Evolutionary conservation across 92 coral and sea anemone species (phyloP), one percentile per base, ranked within the genome.

Genomic region (Parazoanthus swiftii): DNA sequence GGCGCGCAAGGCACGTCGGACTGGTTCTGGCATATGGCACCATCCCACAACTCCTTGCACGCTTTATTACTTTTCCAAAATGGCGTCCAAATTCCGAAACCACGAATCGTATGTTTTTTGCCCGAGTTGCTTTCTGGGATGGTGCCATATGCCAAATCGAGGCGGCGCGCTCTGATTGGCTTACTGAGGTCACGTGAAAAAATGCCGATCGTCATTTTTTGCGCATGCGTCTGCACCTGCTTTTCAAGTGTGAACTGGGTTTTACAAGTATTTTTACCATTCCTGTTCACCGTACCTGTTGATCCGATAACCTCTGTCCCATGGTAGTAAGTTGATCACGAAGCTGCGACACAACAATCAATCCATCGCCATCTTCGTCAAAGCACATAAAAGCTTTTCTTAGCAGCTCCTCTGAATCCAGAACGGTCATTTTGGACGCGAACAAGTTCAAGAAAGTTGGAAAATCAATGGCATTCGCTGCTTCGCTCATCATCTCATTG

Each of bases 311-410:
- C 81, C 94, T 89, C 65, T 80, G 35, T 58, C 96, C 96, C 91
- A 79, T 90, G 5, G 96, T 89, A 38, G 90, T 93, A 89, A 93
- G 81, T 26, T 90, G 37, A 38, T 91, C 93, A 21, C 93, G 92
- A 51, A 93, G 85, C 43, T 92, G 93, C 4, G 87, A 91, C 87
- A 93, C 70, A 72, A 85, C 90, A 59, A 93, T 88, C 20, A 80
- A 54, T 37, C 96, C 96, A 65, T 93, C 91, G 74, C 94, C 90
- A 14, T 85, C 92, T 23, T 93, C 96, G 73, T 93, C 96, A 73
- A 93, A 93, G 85, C 96, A 93, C 82, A 88, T 86, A 68, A 93
- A 93, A 14, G 96, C 96, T 13, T 89, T 90, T 26, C 77, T 74
- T 13, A 93, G 89, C 38, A 89, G 79, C 9, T 93, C 96, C 71